Evolutionary conservation across 2,113 vertebrate species (phyloP).

Genomic region (Percina caprodes): DNA sequence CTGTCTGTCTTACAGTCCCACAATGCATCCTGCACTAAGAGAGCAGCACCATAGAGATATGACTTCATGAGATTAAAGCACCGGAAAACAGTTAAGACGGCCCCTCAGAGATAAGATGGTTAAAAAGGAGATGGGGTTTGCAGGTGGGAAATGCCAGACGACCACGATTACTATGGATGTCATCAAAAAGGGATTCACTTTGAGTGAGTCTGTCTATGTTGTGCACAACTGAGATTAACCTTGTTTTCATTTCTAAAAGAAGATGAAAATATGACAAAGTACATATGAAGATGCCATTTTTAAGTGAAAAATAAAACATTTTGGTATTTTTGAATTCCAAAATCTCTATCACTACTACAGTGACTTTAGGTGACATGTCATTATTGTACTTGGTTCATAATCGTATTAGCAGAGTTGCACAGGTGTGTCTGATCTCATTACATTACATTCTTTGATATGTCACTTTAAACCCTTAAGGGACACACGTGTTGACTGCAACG

Average conservation of each 20-base stretch:
- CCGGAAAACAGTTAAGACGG: conserved; percentile 8
- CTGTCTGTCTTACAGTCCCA: background rate
- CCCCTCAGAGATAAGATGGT: conserved; percentile 26
- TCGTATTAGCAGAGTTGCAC: background rate
- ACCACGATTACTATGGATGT: conserved; percentile 47
- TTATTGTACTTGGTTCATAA: background rate
- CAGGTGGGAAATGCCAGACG: conserved; percentile 8
- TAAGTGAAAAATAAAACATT: background rate
- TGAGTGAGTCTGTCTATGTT: background rate
- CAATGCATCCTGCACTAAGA: background rate
- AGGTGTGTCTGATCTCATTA: conserved; percentile 29
- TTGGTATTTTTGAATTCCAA: background rate
- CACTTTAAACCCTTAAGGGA: background rate
- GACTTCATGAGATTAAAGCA: conserved; percentile 37
- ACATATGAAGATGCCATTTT: background rate
- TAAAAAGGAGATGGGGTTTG: conserved; percentile 5
- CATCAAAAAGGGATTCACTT: background rate
- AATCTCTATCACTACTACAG: background rate
- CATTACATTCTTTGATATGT: background rate
- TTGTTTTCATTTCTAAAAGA: background rate
- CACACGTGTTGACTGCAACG: conserved; percentile 38
- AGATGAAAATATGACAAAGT: background rate
- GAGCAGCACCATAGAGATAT: conserved; percentile 7
- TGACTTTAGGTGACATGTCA: background rate
- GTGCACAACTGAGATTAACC: background rate